Evolutionary conservation across 2,797 vertebrate species (phyloP).

Genomic region (Coregonus suidteri): DNA sequence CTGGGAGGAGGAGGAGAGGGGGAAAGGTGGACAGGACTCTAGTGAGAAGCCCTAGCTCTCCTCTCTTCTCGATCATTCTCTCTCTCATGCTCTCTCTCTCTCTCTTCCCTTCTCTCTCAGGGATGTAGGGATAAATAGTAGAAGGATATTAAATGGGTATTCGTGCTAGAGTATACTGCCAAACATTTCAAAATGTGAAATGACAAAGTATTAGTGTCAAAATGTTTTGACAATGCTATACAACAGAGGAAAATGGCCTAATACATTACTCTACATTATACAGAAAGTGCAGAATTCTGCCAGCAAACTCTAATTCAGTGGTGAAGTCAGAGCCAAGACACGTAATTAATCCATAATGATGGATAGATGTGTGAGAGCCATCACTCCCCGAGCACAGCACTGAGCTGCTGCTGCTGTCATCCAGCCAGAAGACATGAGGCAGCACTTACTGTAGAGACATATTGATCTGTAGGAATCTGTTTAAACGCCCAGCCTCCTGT

Average conservation of each 20-base stretch:
- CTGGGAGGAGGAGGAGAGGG: not conserved
- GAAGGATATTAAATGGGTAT: not conserved
- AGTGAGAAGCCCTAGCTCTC: not conserved
- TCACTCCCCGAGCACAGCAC: conserved; percentile 26
- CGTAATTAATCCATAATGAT: conserved; percentile 58
- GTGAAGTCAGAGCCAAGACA: conserved; percentile 36
- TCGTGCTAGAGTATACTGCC: not conserved
- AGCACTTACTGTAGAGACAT: conserved; percentile 57
- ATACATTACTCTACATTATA: not conserved
- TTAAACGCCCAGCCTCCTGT: conserved; percentile 58
- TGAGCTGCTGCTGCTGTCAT: conserved; percentile 26
- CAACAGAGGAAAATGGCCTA: not conserved
- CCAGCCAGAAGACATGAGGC: conserved; percentile 61
- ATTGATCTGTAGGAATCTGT: conserved; percentile 67
- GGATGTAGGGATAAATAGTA: not conserved
- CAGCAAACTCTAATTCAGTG: not conserved
- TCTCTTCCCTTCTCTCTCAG: too few relatives aligned
- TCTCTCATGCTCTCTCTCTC: not conserved
- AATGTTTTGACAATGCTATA: not conserved
- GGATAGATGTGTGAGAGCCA: conserved; percentile 36
- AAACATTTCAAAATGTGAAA: not conserved
- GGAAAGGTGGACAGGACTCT: not conserved
- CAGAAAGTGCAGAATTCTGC: not conserved
- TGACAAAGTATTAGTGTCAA: not conserved
- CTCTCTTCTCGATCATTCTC: not conserved